Base-by-base conservation (phyloP, 2,888 invertebrate species). In the Scaptodrosophila latifasciaeformis region DNA sequence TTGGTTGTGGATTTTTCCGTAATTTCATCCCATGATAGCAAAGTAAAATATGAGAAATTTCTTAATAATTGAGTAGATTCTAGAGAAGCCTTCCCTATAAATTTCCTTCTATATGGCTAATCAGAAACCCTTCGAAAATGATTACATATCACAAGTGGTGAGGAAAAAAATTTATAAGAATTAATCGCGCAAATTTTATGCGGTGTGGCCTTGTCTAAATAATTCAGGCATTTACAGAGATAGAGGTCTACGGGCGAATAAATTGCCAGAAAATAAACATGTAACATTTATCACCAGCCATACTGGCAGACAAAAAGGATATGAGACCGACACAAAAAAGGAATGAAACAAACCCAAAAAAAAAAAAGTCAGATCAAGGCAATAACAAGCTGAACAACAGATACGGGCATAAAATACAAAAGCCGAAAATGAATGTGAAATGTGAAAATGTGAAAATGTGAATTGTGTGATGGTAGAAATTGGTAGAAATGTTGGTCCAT, bases 391-490 rank as follows among this genome's bases (percentile, higher is more conserved):
- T 12, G 10, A 35, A 35, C 7, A 60, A 62, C 60, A 65, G 69
- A 76, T 64, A 58, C 46, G 47, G 49, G 59, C 48, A 68, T 42
- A 66, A 68, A 62, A 65, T 67, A 64, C 67, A 74, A 74, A 74
- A 68, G 72, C 43, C 54, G 19, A 61, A 61, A 62, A 76, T 70
- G 65, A 74, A 74, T 72, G 74, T 65, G 62, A 15, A 17, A 47
- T 60, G n/a, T n/a, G n/a, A n/a, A n/a, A n/a, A n/a, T n/a, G n/a
- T n/a, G n/a, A n/a, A n/a, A n/a, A n/a, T n/a, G 74, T 65, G 62
- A 15, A 17, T 45, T 60, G 30, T 18, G 24, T 40, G 50, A 18
- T 40, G 9, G 40, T 19, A 13, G 30, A 51, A 52, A 49, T 34
- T 39, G 44, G 15, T 35, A 54, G 39, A 37, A 39, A 15, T 30